phyloP scores from a whole-genome alignment of 2,113 vertebrate genomes.

The Clinocottus analis region DNA sequence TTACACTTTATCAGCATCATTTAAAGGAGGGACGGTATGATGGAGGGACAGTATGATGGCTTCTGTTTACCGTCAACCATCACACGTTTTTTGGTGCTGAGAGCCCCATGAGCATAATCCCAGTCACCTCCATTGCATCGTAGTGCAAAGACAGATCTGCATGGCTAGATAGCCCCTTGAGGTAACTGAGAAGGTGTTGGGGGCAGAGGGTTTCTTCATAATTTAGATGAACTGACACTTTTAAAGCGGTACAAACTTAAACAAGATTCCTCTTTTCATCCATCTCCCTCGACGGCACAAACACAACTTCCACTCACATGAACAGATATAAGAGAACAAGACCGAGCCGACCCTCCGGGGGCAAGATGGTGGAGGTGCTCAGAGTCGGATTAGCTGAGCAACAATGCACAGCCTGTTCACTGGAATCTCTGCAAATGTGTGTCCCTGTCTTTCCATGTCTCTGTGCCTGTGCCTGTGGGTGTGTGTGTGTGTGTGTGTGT shows the following conservation, averaged over 20 bases:
- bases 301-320: conserved; percentile 21
- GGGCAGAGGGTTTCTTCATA: too few species aligned
- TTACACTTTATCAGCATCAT: neutral
- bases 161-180: neutral
- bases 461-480: too few species aligned
- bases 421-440: conserved; percentile 69
- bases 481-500: too few species aligned
- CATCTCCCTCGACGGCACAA: conserved; percentile 12
- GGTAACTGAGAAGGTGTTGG: neutral
- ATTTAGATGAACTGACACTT: conserved; percentile 7
- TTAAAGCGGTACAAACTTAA: conserved; percentile 6
- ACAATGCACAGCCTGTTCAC: conserved; percentile 79
- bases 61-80: neutral
- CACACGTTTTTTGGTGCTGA: neutral
- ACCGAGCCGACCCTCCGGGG: conserved; percentile 37
- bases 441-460: conserved; percentile 59
- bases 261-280: neutral
- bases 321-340: conserved; percentile 53
- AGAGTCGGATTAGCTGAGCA: conserved; percentile 68
- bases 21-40: neutral
- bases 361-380: conserved; percentile 59
- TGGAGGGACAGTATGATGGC: neutral
- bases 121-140: neutral
- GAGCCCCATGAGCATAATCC: neutral
- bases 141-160: neutral